These are phyloP conservation scores for Panzeria rudis DNA, from an alignment of 2,888 invertebrate species.

Conservation along the genomic window DNA sequence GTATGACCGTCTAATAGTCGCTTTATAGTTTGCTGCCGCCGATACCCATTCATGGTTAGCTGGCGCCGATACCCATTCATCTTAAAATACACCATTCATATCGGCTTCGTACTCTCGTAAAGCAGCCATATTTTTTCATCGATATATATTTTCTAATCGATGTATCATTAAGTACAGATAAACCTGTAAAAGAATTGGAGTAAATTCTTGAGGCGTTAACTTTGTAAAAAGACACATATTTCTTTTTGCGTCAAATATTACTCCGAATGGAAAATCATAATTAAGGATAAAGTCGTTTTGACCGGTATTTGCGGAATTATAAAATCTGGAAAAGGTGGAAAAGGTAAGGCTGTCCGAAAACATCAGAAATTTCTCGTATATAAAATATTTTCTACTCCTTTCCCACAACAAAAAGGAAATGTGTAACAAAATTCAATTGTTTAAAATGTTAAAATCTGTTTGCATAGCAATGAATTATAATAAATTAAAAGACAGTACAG, in stretches of 20 bases:
- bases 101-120: not conserved
- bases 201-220: not conserved
- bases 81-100: too few species aligned
- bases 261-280: conserved; percentile 13
- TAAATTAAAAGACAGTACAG: conserved; percentile 67
- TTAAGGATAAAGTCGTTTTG: conserved; percentile 36
- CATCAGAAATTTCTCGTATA: conserved; percentile 33
- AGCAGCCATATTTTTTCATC: not conserved
- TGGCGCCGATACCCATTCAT: not conserved
- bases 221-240: not conserved
- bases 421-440: conserved; percentile 61
- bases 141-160: conserved; percentile 7
- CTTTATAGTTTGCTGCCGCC: too few species aligned
- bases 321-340: conserved; percentile 41
- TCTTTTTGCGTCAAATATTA: not conserved
- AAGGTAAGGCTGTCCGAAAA: conserved; percentile 68
- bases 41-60: too few species aligned
- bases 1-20: too few species aligned
- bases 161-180: conserved; percentile 5
- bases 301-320: conserved; percentile 29
- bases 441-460: conserved; percentile 59
- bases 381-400: conserved; percentile 68
- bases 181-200: not conserved
- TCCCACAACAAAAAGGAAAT: conserved; percentile 66
- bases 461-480: conserved; percentile 54